Base-by-base conservation (phyloP, 2,888 invertebrate genomes). In the Microplitis manilae region DNA sequence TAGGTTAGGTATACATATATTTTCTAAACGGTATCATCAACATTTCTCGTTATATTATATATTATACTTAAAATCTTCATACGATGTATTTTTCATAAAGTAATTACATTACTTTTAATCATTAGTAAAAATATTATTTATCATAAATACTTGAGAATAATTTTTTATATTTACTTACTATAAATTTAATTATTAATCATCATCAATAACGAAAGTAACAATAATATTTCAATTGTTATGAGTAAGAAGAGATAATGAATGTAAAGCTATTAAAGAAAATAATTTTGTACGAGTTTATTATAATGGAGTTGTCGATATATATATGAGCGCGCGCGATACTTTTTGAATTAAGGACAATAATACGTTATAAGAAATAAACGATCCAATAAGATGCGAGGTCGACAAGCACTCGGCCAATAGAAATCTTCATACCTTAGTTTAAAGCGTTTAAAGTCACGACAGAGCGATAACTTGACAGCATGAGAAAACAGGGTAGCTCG, bases 401-500 rank as follows among this genome's bases (percentile, higher is more conserved):
- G 68, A 6, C 30, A n/a, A 59, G 60, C 50, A 8, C 9, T 13
- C 77, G 68, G n/a, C 84, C 80, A 84, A 84, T 80, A 62, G 75
- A n/a, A 50, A 50, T 59, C 8, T n/a, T 20, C 20, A 39, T 20
- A 20, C 13, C 41, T 13, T 61, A 62, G 65, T 68, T 8, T 30
- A 41, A 15, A 68, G 78, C 77, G 65, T 68, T 8, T 17, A 41
- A 15, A 68, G 78, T 77, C 74, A 80, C 80, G 82, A 83, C 81
- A 83, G 77, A 77, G 67, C 70, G 73, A 60, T 77, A 73, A 75
- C 68, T 74, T 60, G 62, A 69, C 65, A 39, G 70, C 74, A 74
- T 67, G 61, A 72, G 50, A 69, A 71, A 64, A 75, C 73, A 68
- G 70, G 73, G 64, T 76, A 67, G 70, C 75, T 77, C 61, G 67